These are phyloP conservation scores for Agrilus biguttatus DNA, from an alignment of 2,888 invertebrate genomes.

Conservation along the genomic window DNA sequence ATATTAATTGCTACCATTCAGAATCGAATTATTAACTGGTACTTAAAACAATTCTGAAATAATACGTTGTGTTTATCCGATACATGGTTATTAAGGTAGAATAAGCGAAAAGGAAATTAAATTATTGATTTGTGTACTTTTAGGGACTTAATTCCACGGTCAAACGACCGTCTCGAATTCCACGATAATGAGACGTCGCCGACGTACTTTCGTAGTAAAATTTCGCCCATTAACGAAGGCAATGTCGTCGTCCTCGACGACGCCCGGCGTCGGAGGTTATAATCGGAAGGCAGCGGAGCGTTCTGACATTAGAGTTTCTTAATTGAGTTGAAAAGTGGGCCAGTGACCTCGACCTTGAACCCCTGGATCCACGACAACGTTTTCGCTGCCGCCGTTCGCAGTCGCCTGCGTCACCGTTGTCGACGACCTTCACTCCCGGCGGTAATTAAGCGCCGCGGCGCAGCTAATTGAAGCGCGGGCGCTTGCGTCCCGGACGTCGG, in stretches of 20 bases:
- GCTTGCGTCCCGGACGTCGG: constrained; percentile 26
- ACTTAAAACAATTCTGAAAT: too few species aligned
- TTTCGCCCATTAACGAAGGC: too few species aligned
- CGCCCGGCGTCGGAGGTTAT: background rate
- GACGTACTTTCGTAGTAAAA: too few species aligned
- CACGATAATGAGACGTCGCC: too few species aligned
- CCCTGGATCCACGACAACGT: constrained; percentile 8
- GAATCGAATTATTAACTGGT: too few species aligned
- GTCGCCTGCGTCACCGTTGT: constrained; percentile 3
- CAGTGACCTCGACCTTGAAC: constrained; percentile 28
- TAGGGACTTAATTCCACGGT: too few species aligned
- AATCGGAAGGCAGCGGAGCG: background rate
- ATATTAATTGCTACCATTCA: too few species aligned
- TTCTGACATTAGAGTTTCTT: constrained; percentile 2
- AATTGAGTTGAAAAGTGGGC: constrained; percentile 20
- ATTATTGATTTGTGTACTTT: too few species aligned
- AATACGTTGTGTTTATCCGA: too few species aligned
- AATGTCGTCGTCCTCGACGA: background rate
- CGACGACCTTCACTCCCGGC: constrained; percentile 23
- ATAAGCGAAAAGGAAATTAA: too few species aligned
- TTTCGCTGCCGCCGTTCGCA: background rate
- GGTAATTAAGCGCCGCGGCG: constrained; percentile 31
- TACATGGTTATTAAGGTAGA: too few species aligned
- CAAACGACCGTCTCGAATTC: too few species aligned
- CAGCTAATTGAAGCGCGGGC: constrained; percentile 28